Conservation (phyloP, 2,113 vertebrate genomes). For the Microtus montanus region DNA sequence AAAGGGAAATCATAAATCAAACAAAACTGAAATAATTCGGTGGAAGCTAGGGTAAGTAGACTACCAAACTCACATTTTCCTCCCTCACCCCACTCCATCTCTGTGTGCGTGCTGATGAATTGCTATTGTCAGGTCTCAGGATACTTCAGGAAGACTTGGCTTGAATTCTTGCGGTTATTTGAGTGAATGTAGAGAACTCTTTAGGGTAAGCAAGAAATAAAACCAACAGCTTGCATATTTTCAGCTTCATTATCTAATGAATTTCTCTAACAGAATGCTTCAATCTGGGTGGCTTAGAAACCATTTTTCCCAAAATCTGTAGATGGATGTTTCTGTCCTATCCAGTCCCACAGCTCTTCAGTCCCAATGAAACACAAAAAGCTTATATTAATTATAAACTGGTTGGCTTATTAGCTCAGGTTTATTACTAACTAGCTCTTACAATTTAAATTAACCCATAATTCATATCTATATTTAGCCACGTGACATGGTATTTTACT, state of each 20-base stretch:
- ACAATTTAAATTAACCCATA: too few species aligned
- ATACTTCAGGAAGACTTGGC: not conserved
- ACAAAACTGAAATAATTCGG: not conserved
- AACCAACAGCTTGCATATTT: not conserved
- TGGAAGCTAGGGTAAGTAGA: not conserved
- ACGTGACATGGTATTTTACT: too few species aligned
- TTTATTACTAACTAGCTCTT: too few species aligned
- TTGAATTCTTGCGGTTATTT: not conserved
- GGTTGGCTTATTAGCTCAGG: too few species aligned
- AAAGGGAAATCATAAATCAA: not conserved
- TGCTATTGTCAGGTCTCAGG: not conserved
- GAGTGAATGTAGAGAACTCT: not conserved
- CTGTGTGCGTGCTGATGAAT: not conserved
- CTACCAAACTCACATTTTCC: not conserved
- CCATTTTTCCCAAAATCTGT: not conserved
- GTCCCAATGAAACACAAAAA: too few species aligned
- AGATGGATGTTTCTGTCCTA: too few species aligned
- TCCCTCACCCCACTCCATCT: not conserved
- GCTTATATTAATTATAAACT: too few species aligned
- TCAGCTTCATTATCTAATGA: not conserved
- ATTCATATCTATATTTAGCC: too few species aligned
- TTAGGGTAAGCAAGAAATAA: not conserved
- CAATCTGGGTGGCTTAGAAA: not conserved
- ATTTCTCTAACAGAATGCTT: not conserved
- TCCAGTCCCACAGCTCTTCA: too few species aligned